Conservation (phyloP, 2,113 vertebrate genomes). For the Mesocricetus auratus region DNA sequence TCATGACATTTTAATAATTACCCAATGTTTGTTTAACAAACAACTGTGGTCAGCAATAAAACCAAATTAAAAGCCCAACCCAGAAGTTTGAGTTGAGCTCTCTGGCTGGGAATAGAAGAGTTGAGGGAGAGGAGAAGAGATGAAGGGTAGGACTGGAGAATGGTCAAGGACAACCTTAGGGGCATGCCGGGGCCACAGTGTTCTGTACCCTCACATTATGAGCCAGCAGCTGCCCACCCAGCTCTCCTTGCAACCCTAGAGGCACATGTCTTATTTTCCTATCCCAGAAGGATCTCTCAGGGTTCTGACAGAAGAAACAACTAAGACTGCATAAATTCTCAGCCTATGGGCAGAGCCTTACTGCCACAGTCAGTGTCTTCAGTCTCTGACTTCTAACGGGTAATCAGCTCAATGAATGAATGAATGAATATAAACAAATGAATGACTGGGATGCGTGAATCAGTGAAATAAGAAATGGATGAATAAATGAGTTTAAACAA, state of each 20-base stretch:
- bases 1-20: slow-evolving; percentile 80
- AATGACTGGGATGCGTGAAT: not conserved
- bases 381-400: not conserved
- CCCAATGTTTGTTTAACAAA: slow-evolving; percentile 81
- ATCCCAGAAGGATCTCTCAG: not conserved
- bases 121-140: not conserved
- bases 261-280: not conserved
- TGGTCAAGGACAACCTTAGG: not conserved
- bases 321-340: not conserved
- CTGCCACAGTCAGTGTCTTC: not conserved
- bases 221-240: not conserved
- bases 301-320: not conserved
- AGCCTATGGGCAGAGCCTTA: not conserved
- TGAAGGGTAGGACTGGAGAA: not conserved
- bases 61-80: slow-evolving; percentile 82
- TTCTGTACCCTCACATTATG: not conserved
- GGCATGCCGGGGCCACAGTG: not conserved
- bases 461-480: not conserved
- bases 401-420: not conserved
- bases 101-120: slow-evolving; percentile 19
- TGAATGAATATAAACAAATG: not conserved
- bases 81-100: slow-evolving; percentile 72
- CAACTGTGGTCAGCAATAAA: slow-evolving; percentile 75
- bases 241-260: not conserved
- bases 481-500: not conserved